Evolutionary conservation across 2,888 invertebrate species (phyloP).

Genomic region (Heliconius aoede): DNA sequence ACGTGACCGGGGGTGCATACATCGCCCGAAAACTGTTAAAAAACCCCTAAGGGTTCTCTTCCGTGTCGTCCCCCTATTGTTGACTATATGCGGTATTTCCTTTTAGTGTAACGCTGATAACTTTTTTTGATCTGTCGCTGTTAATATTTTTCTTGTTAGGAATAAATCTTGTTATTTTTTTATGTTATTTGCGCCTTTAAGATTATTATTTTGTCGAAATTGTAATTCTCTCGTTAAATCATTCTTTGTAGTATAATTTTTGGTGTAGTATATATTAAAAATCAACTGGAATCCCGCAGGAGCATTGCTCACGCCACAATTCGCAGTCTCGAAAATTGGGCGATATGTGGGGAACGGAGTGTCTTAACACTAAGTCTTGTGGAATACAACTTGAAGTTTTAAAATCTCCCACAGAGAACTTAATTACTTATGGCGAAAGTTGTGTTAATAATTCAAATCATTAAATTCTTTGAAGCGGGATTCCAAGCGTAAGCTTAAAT

Average conservation of each 20-base stretch:
- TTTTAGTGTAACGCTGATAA: conserved; percentile 33
- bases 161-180: background rate
- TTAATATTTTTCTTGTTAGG: background rate
- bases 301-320: no score
- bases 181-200: background rate
- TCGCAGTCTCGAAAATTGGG: no score
- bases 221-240: background rate
- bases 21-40: conserved; percentile 76
- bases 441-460: no score
- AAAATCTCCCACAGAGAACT: no score
- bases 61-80: conserved; percentile 51
- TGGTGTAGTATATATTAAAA: background rate
- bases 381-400: no score
- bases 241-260: background rate
- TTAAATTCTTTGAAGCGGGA: no score
- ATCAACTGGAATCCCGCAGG: no score
- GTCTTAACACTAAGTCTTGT: no score
- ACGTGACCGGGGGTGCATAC: conserved; percentile 82
- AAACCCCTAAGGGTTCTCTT: conserved; percentile 70
- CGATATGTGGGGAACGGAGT: no score
- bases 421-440: no score
- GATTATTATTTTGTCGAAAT: background rate
- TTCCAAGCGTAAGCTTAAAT: no score
- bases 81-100: conserved; percentile 45
- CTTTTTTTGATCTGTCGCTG: conserved; percentile 34